Base-by-base conservation (phyloP, 1,140 invertebrate genomes). In the Heterodera carotae region DNA sequence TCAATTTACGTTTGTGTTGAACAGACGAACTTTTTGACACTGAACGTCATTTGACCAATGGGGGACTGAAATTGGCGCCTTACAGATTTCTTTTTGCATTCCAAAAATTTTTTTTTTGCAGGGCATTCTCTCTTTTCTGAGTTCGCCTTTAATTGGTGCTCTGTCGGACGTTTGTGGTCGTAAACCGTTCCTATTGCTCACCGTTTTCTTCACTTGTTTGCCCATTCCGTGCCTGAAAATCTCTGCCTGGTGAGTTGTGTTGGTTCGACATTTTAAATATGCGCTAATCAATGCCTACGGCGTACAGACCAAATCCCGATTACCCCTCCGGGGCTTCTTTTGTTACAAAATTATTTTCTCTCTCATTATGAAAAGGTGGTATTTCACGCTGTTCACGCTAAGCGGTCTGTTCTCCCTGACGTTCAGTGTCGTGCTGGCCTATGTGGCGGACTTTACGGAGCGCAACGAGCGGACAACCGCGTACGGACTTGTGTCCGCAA, bases 381-480 rank as follows among this genome's bases (percentile, higher is more conserved):
- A 99, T 89, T 99, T 99, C 90, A 96, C 96, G 68, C 95, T 98
- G 93, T 96, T 99, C 89, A 96, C 94, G 84, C 95, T 99, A 88
- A 97, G 94, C 80, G 97, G 97, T 76, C 93, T 98, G 77, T 99
- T 99, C 90, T 94, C 97, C 70, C 97, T 98, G 69, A 99, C 97
- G 62, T 99, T 99, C 89, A 95, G 94, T 70, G 83, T 84, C 25
- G 70, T 99, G 33, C 98, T 99, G 90, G 96, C 97, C 27, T 99
- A 99, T 90, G 97, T 99, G 75, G 97, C 97, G 53, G 97, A 99
- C 90, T 95, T 99, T n/a, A 99, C 97, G 31, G 94, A 96, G 80
- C 94, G 98, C 85, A 92, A 93, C 85, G 95, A 99, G 88, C 91
- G 97, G 72, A 96, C 94, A 84, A 91, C 93, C 73, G 96, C 97